phyloP scores from a whole-genome alignment of 2,888 invertebrate species.

The Lasioglossum villosulum region DNA sequence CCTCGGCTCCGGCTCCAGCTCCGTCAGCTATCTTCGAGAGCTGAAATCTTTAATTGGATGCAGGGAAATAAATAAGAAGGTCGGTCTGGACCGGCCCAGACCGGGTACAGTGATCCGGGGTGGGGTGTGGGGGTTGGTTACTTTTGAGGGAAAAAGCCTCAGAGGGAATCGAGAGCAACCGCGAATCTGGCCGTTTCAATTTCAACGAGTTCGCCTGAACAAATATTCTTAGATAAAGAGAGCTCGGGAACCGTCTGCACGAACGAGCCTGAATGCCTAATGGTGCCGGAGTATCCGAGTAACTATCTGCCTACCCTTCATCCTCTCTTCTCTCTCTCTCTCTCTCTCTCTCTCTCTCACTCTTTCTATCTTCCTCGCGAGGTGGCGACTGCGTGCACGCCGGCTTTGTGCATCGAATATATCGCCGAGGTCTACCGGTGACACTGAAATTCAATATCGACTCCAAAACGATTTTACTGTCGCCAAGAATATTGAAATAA shows the following conservation, averaged over 20 bases:
- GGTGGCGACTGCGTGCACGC: constrained; percentile 39
- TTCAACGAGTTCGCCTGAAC: constrained; percentile 75
- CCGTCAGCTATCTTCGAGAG: constrained; percentile 9
- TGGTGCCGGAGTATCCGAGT: constrained; percentile 63
- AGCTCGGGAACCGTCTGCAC: constrained; percentile 64
- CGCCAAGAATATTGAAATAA: constrained; percentile 28
- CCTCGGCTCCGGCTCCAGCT: neutral
- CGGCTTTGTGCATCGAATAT: constrained; percentile 24
- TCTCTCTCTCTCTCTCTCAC: neutral
- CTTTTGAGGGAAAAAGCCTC: constrained; percentile 40
- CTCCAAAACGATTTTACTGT: constrained; percentile 10
- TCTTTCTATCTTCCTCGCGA: neutral
- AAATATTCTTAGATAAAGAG: constrained; percentile 78
- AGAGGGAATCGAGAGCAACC: constrained; percentile 64
- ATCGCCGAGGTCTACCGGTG: constrained; percentile 26
- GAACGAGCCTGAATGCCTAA: constrained; percentile 68
- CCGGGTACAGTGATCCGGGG: neutral
- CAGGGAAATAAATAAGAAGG: constrained; percentile 56
- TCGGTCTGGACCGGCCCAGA: constrained; percentile 4
- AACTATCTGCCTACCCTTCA: constrained; percentile 38
- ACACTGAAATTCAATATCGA: constrained; percentile 68
- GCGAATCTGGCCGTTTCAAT: constrained; percentile 74
- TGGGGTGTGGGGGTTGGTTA: constrained; percentile 15
- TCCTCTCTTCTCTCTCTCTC: neutral
- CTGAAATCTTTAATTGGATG: constrained; percentile 50